Percentiles rank a stretch among this genome's conserved stretches.
These are phyloP conservation scores for Poeciliopsis prolifica DNA, from an alignment of 2,113 vertebrate genomes.

Conservation along the genomic window DNA sequence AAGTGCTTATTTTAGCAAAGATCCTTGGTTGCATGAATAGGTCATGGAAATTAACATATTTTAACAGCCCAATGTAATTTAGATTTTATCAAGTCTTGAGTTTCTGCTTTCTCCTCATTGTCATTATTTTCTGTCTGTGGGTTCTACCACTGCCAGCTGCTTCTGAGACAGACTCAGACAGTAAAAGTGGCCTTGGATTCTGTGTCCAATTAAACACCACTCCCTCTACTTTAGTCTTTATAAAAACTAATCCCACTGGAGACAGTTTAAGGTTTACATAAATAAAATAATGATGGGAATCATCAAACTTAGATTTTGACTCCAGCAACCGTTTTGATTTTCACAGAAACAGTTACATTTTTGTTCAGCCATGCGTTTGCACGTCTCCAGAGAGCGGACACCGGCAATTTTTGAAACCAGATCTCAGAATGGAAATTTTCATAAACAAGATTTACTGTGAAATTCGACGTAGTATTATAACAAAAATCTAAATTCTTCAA, in stretches of 20 bases:
- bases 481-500: too few species aligned
- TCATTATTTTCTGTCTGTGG: constrained; percentile 39
- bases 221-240: not conserved
- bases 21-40: constrained; percentile 69
- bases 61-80: constrained; percentile 71
- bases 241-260: not conserved
- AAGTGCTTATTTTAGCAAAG: constrained; percentile 56
- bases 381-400: too few species aligned
- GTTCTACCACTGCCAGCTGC: constrained; percentile 37
- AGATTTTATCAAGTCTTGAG: constrained; percentile 74
- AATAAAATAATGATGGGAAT: not conserved
- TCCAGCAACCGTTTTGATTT: too few species aligned
- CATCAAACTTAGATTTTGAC: not conserved
- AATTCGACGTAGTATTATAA: too few species aligned
- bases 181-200: constrained; percentile 1
- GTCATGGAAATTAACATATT: constrained; percentile 66
- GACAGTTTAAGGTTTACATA: constrained; percentile 6
- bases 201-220: constrained; percentile 22
- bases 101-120: constrained; percentile 41
- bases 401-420: too few species aligned
- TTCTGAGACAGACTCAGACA: constrained; percentile 7
- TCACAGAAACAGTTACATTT: too few species aligned
- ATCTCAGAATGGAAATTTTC: too few species aligned
- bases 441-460: too few species aligned
- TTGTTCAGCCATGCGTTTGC: too few species aligned